A percentile compares a stretch with the other conserved stretches of the same genome.
phyloP scores from a whole-genome alignment of 2,113 vertebrate species.

The Coracopsis vasa region DNA sequence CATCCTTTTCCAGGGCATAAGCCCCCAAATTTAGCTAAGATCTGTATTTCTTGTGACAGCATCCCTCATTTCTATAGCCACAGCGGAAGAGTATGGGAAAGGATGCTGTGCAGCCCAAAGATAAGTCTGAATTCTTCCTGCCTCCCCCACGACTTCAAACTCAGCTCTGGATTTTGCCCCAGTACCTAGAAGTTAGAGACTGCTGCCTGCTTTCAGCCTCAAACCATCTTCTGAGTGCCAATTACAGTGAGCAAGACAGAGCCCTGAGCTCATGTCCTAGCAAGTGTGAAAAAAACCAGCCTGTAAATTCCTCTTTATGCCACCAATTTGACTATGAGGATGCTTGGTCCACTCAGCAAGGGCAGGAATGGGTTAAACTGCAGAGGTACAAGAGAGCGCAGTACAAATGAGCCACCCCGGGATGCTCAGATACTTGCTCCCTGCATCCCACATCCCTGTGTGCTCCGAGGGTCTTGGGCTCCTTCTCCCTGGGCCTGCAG shows the following conservation, averaged over 20 bases:
- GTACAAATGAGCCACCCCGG: not conserved
- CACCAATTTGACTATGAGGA: not conserved
- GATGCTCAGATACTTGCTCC: not conserved
- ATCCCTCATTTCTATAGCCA: not conserved
- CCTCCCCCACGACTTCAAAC: not conserved
- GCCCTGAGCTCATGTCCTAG: not conserved
- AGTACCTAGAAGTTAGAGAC: not conserved
- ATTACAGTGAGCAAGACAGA: not conserved
- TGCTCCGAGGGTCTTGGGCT: not conserved
- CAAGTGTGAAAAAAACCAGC: not conserved
- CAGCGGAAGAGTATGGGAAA: not conserved
- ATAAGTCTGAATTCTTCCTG: not conserved
- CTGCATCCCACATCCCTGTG: not conserved
- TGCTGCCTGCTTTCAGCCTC: not conserved
- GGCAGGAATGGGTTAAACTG: not conserved
- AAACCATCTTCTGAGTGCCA: not conserved
- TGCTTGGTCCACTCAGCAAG: not conserved
- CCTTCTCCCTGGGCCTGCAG: rapidly evolving
- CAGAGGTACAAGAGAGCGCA: rapidly evolving
- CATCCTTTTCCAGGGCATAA: not conserved
- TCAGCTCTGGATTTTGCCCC: not conserved
- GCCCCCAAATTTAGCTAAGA: not conserved
- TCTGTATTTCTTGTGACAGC: not conserved
- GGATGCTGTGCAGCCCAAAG: not conserved
- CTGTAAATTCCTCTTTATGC: not conserved